Evolutionary conservation across 2,113 vertebrate genomes (phyloP), one percentile per base, ranked within the genome.

Genomic region (Lates calcarifer): DNA sequence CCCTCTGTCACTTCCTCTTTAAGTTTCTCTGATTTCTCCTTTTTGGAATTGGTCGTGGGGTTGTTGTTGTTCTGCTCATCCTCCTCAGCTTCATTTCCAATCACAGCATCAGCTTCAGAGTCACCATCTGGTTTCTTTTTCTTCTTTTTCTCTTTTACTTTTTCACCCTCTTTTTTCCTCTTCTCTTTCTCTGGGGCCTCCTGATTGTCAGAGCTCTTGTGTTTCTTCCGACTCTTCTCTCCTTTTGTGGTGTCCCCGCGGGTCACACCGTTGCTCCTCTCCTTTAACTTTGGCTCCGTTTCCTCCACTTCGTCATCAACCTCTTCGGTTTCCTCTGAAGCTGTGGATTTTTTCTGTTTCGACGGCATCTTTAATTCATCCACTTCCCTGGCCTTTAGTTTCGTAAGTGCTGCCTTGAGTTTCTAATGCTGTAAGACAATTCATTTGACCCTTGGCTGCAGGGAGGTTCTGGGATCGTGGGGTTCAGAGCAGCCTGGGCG

Each of bases 291-390:
- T 82, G 89, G 73, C 90, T 94, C 64, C 1, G 84, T 89, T 58
- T 89, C 89, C 87, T 93, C 89, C 79, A 91, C 91, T 84, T 93
- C 84, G 81, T 94, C 92, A 90, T 94, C 91, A n/a, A 85, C 88
- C 74, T 95, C 94, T 93, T 94, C 71, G 51, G 88, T 95, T 94
- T 95, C 92, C 60, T 85, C 90, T 39, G 81, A 86, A 89, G 90
- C 91, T 90, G 72, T 69, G 56, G 82, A 88, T 90, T 96, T 96
- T 95, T 97, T 95, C 93, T 95, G 94, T 95, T 97, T 96, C 68
- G 81, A 93, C 53, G 88, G 81, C 94, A 96, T 98, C 94, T 96
- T 94, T 98, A 96, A 98, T 98, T 98, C 78, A 97, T 96, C 86
- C 86, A 83, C 89, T 95, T 93, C 89, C 91, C 86, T 81, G 77